Evolutionary conservation across 1,140 invertebrate species (phyloP), one percentile per base, ranked within the genome.

Genomic region (Drosophila kikkawai): DNA sequence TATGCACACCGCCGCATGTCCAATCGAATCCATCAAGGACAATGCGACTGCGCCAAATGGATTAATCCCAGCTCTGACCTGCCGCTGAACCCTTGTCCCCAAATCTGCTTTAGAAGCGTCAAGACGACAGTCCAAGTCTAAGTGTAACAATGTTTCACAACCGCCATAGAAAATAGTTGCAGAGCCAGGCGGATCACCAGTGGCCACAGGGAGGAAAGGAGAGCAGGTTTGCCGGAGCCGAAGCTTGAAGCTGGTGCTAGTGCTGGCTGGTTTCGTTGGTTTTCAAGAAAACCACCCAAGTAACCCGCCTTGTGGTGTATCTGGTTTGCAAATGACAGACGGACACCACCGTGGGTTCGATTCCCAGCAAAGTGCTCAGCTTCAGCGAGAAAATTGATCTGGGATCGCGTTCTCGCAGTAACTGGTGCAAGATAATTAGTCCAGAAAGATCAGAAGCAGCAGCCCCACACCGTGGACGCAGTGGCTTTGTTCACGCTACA

Each of bases 91-190:
- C 36, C 36, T n/a, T 26, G 36, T 39, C 36, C 17, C 51, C 7
- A 55, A 55, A 37, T 22, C 6, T 8, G 55, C 34, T 19, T 7
- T 13, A 42, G 7, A 32, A 34, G 37, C 17, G 55, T 32, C 53
- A 56, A 39, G 34, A 42, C 34, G 11, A 15, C 4, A 37, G 53
- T 36, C 29, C 39, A 61, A 63, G 36, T 65, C 59, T 58, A 13
- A 73, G 47, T 71, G 59, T 79, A 78, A 78, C 59, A 79, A 55
- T 58, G 55, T 79, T 79, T 79, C 75, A 55, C 75, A 79, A 79
- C 51, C 29, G n/a, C 57, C 32, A 42, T 19, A 41, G 44, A 37
- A 63, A 34, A 34, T 34, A 66, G 75, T 70, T 64, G 57, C 56
- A 32, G 26, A 48, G 61, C 60, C 45, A 61, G 37, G 44, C 51